A percentile compares a stretch with the other conserved stretches of the same genome.
These are phyloP conservation scores for Autographa gamma DNA, from an alignment of 2,888 invertebrate genomes.

Conservation along the genomic window DNA sequence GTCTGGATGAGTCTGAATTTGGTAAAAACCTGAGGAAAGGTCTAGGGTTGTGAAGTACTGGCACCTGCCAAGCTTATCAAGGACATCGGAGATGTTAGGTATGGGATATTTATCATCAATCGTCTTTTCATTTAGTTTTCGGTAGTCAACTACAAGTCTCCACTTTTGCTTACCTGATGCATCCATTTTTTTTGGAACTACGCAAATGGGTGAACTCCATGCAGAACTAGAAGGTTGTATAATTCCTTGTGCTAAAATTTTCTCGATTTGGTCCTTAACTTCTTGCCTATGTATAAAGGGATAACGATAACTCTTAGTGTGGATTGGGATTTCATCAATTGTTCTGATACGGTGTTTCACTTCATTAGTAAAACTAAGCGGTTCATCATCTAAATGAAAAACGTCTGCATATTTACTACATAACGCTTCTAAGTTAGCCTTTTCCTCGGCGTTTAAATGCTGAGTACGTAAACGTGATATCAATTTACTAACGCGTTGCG, in stretches of 20 bases:
- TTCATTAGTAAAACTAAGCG: neutral
- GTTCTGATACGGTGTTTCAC: constrained; percentile 9
- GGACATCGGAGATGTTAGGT: constrained; percentile 15
- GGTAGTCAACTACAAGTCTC: constrained; percentile 19
- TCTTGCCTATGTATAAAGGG: constrained; percentile 17
- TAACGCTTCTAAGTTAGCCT: neutral
- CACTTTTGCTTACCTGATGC: constrained; percentile 20
- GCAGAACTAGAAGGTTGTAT: constrained; percentile 10
- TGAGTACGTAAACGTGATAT: neutral
- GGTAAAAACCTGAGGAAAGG: constrained; percentile 21
- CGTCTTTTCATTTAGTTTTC: constrained; percentile 24
- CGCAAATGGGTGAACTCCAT: no score
- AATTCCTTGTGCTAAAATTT: constrained; percentile 23
- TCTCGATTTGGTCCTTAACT: constrained; percentile 14
- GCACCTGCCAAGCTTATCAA: no score
- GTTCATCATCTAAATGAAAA: neutral
- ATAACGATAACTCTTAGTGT: constrained; percentile 17
- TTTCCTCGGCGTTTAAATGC: neutral
- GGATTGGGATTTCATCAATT: constrained; percentile 11
- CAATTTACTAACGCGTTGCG: neutral
- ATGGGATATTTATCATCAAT: constrained; percentile 22
- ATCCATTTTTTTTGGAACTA: constrained; percentile 21
- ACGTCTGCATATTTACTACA: neutral
- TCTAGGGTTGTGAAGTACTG: constrained; percentile 24
- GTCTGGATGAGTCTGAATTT: constrained; percentile 11